phyloP scores from a whole-genome alignment of 2,888 invertebrate species.

The Spodoptera littoralis region DNA sequence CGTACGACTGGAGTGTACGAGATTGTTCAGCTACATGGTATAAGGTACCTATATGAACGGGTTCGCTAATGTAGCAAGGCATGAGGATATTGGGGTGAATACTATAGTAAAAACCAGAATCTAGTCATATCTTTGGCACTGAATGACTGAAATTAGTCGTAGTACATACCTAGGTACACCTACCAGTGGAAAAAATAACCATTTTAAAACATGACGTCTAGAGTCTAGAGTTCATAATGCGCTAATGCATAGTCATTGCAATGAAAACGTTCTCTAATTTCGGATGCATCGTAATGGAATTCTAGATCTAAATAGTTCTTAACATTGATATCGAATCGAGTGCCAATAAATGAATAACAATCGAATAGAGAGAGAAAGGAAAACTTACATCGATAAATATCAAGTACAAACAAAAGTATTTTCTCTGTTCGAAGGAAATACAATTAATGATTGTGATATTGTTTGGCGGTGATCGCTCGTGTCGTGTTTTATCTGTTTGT shows the following conservation, averaged over 20 bases:
- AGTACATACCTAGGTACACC: too few species aligned
- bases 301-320: conserved; percentile 20
- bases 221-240: too few species aligned
- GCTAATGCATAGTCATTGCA: neutral
- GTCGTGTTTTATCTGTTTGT: conserved; percentile 45
- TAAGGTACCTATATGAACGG: too few species aligned
- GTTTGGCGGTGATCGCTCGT: conserved; percentile 16
- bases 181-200: too few species aligned
- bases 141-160: too few species aligned
- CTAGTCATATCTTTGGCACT: too few species aligned
- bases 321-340: conserved; percentile 22
- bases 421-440: conserved; percentile 4
- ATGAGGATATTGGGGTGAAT: too few species aligned
- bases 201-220: too few species aligned
- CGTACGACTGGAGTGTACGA: too few species aligned
- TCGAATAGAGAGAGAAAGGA: conserved; percentile 10
- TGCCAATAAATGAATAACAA: conserved; percentile 26
- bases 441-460: conserved; percentile 26
- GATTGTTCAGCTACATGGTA: too few species aligned
- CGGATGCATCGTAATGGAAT: conserved; percentile 16
- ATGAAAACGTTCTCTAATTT: conserved; percentile 9
- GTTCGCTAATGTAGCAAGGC: too few species aligned
- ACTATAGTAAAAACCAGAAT: too few species aligned
- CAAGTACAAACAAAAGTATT: conserved; percentile 7
- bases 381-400: conserved; percentile 28